phyloP scores from a whole-genome alignment of 2,797 vertebrate species.

The Brachyalestes nurse region DNA sequence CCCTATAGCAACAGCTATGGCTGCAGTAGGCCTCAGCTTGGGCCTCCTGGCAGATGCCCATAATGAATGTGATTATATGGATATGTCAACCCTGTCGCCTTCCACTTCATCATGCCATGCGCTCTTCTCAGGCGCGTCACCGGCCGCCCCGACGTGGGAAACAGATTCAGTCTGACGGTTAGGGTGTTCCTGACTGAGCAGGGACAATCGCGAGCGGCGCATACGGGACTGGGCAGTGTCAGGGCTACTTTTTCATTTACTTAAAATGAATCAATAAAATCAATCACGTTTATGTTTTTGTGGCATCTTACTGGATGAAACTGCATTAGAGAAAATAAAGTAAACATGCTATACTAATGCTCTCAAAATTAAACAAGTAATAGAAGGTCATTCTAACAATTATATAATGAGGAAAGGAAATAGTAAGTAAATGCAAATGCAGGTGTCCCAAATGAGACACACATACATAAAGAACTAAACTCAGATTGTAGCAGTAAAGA shows the following conservation, averaged over 20 bases:
- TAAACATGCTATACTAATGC: not conserved
- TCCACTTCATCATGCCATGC: slow-evolving; percentile 62
- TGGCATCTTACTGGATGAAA: not conserved
- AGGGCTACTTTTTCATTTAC: not conserved
- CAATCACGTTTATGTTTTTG: not conserved
- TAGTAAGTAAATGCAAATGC: not conserved
- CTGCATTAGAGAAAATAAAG: not conserved
- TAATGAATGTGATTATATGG: slow-evolving; percentile 72
- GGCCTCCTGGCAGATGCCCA: slow-evolving; percentile 69
- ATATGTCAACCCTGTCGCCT: slow-evolving; percentile 66
- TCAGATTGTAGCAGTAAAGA: no score
- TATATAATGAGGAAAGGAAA: no score
- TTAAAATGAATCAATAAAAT: not conserved
- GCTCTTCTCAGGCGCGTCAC: slow-evolving; percentile 48
- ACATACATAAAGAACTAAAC: not conserved
- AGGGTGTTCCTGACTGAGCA: not conserved
- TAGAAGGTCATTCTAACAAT: no score
- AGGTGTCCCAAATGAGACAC: not conserved
- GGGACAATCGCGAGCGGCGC: not conserved
- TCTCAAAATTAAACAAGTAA: no score
- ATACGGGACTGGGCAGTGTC: not conserved
- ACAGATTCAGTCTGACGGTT: slow-evolving; percentile 18
- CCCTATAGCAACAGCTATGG: slow-evolving; percentile 73
- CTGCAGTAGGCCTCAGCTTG: slow-evolving; percentile 47
- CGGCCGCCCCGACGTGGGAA: slow-evolving; percentile 37